phyloP scores from a whole-genome alignment of 2,888 invertebrate species.

The Morinoia aosen region DNA sequence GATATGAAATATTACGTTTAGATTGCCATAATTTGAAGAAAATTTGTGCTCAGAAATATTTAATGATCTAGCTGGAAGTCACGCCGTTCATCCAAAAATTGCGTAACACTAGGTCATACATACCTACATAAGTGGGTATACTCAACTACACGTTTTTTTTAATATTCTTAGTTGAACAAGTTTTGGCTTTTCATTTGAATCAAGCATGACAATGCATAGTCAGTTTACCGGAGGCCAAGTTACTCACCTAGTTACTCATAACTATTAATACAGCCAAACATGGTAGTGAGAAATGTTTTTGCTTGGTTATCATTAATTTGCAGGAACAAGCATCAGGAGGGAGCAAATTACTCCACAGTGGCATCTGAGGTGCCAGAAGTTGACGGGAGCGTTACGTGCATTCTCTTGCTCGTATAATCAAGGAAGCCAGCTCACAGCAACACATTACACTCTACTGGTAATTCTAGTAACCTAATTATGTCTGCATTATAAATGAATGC shows the following conservation, averaged over 20 bases:
- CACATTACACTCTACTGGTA: conserved; percentile 10
- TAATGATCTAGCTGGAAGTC: no score
- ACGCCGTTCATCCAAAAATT: no score
- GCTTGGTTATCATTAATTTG: not conserved
- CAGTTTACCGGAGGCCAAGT: not conserved
- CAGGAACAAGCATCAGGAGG: not conserved
- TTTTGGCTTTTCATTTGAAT: not conserved
- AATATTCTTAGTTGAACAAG: not conserved
- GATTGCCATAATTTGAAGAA: not conserved
- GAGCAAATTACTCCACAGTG: not conserved
- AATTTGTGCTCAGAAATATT: not conserved
- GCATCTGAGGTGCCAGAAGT: not conserved
- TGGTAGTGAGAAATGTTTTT: not conserved
- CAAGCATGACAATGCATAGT: not conserved
- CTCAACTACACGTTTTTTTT: not conserved
- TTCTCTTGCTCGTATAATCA: not conserved
- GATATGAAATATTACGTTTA: not conserved
- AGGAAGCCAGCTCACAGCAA: not conserved
- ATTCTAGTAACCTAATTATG: not conserved
- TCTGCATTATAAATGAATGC: not conserved
- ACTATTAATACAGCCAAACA: not conserved
- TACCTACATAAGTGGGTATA: not conserved
- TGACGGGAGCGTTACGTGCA: not conserved
- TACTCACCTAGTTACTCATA: not conserved
- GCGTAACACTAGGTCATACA: no score